Base-by-base conservation (phyloP, 2,797 vertebrate genomes). In the Dromococcyx pavoninus region DNA sequence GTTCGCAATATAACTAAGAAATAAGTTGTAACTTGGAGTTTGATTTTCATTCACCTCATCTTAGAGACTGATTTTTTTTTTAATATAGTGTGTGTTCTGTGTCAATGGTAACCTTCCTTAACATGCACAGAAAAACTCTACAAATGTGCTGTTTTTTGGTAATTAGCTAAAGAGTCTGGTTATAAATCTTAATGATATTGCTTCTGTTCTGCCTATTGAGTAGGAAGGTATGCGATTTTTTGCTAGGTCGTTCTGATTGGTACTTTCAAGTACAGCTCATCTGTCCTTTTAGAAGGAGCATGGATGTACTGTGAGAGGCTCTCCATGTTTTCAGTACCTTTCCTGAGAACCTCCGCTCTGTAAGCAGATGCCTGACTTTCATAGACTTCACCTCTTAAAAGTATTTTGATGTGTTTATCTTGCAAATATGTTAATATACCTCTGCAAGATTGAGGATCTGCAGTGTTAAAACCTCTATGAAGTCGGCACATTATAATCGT, bases 361-460 rank as follows among this genome's bases (percentile, higher is more conserved):
- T 75, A 50, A 94, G 85, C 46, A 89, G 69, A 66, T 23, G 48
- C 69, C 43, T 92, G 61, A 44, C 54, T 93, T 82, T 51, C 54
- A 85, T 39, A 69, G 71, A 46, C 61, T 82, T 95, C 72, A 65
- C 79, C n/a, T 88, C 10, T 82, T 92, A 17, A 23, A 92, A 95
- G 32, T 82, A 35, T 87, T 91, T 93, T 87, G 30, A 39, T 89
- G 65, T 83, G 50, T 60, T 93, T 95, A 43, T 71, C 54, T 85
- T 69, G 70, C 30, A 87, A 87, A 75, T 71, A 75, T 53, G 51
- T 93, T 74, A 93, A 91, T 91, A 76, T 23, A 75, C 77, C 66
- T 80, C 70, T 72, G 65, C 39, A 41, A 1, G 14, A 9, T 24
- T 30, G 9, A 46, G 54, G 39, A 28, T 70, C n/a, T 77, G 54